Evolutionary conservation across 2,888 invertebrate species (phyloP).

Genomic region (Acronicta aceris): DNA sequence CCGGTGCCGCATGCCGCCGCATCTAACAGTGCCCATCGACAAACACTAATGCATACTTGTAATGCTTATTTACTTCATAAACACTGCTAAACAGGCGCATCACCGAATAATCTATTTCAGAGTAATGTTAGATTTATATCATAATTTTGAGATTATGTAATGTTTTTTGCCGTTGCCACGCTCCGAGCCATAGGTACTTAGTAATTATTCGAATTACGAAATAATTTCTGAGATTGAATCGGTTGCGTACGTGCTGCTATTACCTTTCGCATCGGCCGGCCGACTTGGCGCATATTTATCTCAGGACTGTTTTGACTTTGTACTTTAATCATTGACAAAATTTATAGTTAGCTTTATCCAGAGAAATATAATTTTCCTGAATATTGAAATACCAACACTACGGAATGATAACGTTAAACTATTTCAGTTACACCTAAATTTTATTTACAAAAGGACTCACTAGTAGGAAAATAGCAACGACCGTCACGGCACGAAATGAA

Average conservation of each 20-base stretch:
- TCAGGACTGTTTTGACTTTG: constrained; percentile 52
- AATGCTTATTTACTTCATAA: constrained; percentile 40
- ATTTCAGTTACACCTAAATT: constrained; percentile 78
- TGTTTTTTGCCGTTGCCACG: constrained; percentile 71
- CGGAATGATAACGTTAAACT: constrained; percentile 71
- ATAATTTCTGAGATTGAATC: constrained; percentile 76
- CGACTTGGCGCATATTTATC: constrained; percentile 65
- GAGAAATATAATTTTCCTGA: constrained; percentile 18
- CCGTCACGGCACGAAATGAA: constrained; percentile 85
- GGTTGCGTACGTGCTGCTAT: constrained; percentile 72
- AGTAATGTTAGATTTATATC: constrained; percentile 65
- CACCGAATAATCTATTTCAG: constrained; percentile 64
- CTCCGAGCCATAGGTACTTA: constrained; percentile 66
- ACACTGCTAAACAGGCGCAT: constrained; percentile 37
- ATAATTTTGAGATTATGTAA: constrained; percentile 71
- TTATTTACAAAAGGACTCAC: constrained; percentile 86
- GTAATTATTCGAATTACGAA: constrained; percentile 78
- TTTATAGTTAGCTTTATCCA: constrained; percentile 23
- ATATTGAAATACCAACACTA: constrained; percentile 74
- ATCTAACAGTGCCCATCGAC: constrained; percentile 25
- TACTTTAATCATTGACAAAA: constrained; percentile 45
- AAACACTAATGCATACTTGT: constrained; percentile 32
- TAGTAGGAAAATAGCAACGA: constrained; percentile 87
- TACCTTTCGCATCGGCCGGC: constrained; percentile 67
- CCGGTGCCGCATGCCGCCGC: constrained; percentile 10